Evolutionary conservation across 2,797 vertebrate species (phyloP).

Genomic region (Centropyge bicolor): DNA sequence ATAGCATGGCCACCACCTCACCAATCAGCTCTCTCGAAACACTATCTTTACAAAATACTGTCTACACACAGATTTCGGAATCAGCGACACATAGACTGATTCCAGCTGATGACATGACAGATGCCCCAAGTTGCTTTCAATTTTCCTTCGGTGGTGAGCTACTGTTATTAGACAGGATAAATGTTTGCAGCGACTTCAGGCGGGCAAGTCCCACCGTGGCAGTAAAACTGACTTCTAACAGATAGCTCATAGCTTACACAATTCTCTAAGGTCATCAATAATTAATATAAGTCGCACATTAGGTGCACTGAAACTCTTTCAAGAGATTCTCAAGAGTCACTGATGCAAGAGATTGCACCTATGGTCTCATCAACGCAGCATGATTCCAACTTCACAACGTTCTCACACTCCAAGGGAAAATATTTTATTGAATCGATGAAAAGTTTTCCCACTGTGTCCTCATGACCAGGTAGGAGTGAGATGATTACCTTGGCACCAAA

Average conservation of each 20-base stretch:
- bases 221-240: conserved; percentile 39
- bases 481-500: background rate
- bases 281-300: conserved; percentile 27
- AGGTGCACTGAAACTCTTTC: conserved; percentile 1
- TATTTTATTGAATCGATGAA: conserved; percentile 10
- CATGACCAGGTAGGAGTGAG: conserved; percentile 1
- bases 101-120: background rate
- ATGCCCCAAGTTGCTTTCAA: background rate
- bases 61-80: background rate
- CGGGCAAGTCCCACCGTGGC: background rate
- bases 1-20: background rate
- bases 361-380: background rate
- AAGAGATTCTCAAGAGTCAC: background rate
- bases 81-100: background rate
- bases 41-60: background rate
- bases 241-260: conserved; percentile 21
- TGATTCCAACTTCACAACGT: background rate
- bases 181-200: background rate
- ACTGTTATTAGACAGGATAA: conserved; percentile 5
- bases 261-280: conserved; percentile 44
- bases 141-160: background rate
- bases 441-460: conserved; percentile 12
- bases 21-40: background rate
- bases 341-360: background rate
- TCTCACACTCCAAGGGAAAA: background rate